Percentiles rank a stretch among this genome's conserved stretches.
Conservation (phyloP, 1,140 invertebrate genomes). For the Euura saliciscinereae region DNA sequence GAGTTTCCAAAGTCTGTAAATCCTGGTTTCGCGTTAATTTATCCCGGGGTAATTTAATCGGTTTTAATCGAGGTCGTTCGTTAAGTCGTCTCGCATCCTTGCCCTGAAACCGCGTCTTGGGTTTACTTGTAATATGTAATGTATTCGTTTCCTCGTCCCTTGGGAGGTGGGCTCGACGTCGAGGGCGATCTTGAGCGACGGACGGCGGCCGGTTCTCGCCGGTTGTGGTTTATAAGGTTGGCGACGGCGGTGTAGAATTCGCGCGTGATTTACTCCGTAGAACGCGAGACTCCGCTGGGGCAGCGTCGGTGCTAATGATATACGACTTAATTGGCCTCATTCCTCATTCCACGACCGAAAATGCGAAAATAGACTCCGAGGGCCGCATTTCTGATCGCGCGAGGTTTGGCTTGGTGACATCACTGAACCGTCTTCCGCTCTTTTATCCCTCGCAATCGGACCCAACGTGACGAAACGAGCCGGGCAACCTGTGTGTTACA, state of each 20-base stretch:
- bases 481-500: too few relatives aligned
- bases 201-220: not conserved
- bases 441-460: too few relatives aligned
- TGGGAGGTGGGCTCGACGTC: not conserved
- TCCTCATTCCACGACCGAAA: constrained; percentile 44
- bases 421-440: not conserved
- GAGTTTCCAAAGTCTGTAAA: too few relatives aligned
- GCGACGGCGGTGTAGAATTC: constrained; percentile 28
- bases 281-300: constrained; percentile 47
- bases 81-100: too few relatives aligned
- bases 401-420: constrained; percentile 34
- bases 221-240: not conserved
- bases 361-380: constrained; percentile 40
- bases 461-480: too few relatives aligned
- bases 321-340: constrained; percentile 56
- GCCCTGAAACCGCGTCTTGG: too few relatives aligned
- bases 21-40: too few relatives aligned
- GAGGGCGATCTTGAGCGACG: not conserved
- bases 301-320: constrained; percentile 49
- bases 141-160: too few relatives aligned
- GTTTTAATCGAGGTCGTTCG: too few relatives aligned
- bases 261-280: constrained; percentile 46
- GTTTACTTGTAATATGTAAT: too few relatives aligned
- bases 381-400: constrained; percentile 25
- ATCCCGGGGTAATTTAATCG: too few relatives aligned